Percentiles rank a stretch among this genome's conserved stretches.
phyloP scores from a whole-genome alignment of 2,888 invertebrate genomes.

The Phyto melanocephala region DNA sequence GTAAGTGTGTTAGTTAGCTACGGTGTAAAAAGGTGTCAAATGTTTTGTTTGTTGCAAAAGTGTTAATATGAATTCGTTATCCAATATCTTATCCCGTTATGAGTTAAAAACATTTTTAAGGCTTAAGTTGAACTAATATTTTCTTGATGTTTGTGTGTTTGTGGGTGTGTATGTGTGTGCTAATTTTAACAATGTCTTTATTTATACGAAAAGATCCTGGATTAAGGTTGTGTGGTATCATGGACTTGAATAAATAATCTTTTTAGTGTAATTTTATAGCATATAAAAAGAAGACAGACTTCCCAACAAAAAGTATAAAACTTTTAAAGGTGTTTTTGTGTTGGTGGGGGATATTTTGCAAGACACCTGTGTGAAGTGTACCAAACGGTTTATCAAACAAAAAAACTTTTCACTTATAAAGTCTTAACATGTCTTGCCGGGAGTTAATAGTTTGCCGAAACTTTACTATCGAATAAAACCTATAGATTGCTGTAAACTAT shows the following conservation, averaged over 20 bases:
- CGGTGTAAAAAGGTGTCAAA: constrained; percentile 56
- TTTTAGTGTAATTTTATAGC: neutral
- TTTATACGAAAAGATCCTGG: neutral
- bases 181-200: constrained; percentile 2
- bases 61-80: neutral
- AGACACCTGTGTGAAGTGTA: too few species aligned
- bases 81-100: neutral
- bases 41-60: constrained; percentile 25
- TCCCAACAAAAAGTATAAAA: neutral
- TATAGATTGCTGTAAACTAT: too few species aligned
- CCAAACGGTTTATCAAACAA: too few species aligned
- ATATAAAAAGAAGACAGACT: neutral
- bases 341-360: too few species aligned
- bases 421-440: too few species aligned
- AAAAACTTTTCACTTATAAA: too few species aligned
- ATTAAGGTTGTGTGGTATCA: neutral
- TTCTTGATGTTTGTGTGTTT: neutral
- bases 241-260: neutral
- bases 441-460: too few species aligned
- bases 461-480: too few species aligned
- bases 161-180: too few species aligned
- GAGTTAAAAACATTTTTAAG: neutral
- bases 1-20: neutral
- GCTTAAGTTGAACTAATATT: neutral
- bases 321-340: neutral